Conservation (phyloP, 2,797 vertebrate species). For the Phoeniculus purpureus region DNA sequence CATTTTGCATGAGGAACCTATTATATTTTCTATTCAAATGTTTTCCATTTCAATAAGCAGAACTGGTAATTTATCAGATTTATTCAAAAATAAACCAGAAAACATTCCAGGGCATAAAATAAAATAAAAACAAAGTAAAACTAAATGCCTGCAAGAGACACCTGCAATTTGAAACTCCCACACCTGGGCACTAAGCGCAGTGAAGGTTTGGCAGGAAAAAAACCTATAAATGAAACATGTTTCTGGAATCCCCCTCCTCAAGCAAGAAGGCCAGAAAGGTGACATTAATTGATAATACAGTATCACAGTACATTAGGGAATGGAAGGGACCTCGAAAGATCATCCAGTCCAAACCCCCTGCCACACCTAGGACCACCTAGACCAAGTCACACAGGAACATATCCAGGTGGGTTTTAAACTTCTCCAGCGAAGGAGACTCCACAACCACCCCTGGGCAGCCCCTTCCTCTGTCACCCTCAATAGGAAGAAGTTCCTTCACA, state of each 20-base stretch:
- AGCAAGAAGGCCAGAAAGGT: not conserved
- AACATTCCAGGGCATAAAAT: not conserved
- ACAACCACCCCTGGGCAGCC: too few species aligned
- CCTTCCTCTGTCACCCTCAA: too few species aligned
- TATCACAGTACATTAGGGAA: too few species aligned
- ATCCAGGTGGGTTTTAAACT: too few species aligned
- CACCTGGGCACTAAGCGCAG: not conserved
- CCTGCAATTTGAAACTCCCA: not conserved
- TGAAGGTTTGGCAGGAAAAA: not conserved
- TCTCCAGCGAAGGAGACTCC: too few species aligned
- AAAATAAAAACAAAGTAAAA: not conserved
- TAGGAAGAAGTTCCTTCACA: too few species aligned
- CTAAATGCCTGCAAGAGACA: not conserved
- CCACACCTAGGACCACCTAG: too few species aligned
- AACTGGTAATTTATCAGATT: not conserved
- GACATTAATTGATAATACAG: not conserved
- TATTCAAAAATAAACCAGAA: not conserved
- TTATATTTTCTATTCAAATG: not conserved
- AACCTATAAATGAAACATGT: not conserved
- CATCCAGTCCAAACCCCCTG: too few species aligned
- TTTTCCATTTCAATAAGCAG: not conserved
- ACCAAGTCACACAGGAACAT: too few species aligned
- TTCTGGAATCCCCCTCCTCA: not conserved
- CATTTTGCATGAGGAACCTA: not conserved
- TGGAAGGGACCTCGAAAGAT: too few species aligned